phyloP scores from a whole-genome alignment of 2,797 vertebrate species.

The Prunella strophiata region DNA sequence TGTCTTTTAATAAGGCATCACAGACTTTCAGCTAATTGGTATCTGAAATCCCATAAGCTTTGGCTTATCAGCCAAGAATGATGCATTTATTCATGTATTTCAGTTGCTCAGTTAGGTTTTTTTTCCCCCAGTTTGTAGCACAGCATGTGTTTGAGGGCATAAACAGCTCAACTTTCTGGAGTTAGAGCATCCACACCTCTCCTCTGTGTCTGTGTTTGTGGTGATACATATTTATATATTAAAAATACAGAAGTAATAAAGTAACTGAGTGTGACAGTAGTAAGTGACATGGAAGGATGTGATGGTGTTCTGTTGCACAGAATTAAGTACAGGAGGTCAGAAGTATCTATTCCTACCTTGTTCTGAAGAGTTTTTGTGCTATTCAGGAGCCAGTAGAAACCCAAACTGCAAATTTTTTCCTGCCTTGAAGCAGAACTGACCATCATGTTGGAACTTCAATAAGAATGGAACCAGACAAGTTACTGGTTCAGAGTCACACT shows the following conservation, averaged over 20 bases:
- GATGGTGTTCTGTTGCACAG: neutral
- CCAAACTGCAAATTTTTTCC: neutral
- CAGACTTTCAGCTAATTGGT: slow-evolving; percentile 40
- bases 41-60: slow-evolving; percentile 35
- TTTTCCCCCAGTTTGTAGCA: neutral
- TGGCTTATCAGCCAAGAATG: neutral
- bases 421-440: neutral
- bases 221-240: neutral
- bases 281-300: neutral
- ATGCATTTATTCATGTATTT: slow-evolving; percentile 43
- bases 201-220: neutral
- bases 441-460: fast-evolving
- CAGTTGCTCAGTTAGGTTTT: slow-evolving; percentile 4
- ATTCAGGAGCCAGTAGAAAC: neutral
- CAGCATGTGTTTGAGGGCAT: slow-evolving; percentile 12
- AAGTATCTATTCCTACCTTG: neutral
- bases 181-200: neutral
- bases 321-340: neutral
- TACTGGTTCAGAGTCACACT: neutral
- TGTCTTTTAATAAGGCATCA: slow-evolving; percentile 8
- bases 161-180: neutral
- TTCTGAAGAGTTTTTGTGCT: neutral
- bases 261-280: neutral
- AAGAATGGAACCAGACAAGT: neutral
- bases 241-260: neutral